Percentiles rank a stretch among this genome's conserved stretches.
Evolutionary conservation across 1,140 invertebrate species (phyloP).

Genomic region (Akabosia matsudoensis): DNA sequence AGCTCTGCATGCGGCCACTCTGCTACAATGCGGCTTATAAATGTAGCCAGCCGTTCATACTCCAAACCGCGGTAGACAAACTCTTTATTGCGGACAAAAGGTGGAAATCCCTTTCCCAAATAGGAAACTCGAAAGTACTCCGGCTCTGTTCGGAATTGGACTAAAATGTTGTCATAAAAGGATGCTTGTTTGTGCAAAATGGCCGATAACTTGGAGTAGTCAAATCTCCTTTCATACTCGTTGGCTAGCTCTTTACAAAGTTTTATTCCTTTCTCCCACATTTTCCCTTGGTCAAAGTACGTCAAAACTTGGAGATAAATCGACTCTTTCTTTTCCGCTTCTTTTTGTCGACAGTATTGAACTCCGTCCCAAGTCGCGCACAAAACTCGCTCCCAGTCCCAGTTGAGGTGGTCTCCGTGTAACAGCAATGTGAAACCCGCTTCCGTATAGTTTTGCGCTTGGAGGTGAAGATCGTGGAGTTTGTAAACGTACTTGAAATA

Average conservation of each 20-base stretch:
- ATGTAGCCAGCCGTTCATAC: constrained; percentile 90
- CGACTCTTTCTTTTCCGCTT: constrained; percentile 89
- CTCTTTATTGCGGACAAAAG: constrained; percentile 90
- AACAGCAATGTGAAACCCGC: constrained; percentile 91
- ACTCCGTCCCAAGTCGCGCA: constrained; percentile 45
- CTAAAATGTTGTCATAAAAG: constrained; percentile 87
- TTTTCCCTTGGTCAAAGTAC: constrained; percentile 92
- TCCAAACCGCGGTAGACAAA: constrained; percentile 95
- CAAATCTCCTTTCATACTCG: constrained; percentile 85
- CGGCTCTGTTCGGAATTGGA: constrained; percentile 79
- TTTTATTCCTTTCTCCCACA: constrained; percentile 93
- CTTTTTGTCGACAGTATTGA: constrained; percentile 65
- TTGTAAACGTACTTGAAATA: constrained; percentile 96
- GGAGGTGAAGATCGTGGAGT: constrained; percentile 86
- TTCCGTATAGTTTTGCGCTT: constrained; percentile 92
- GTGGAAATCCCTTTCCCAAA: constrained; percentile 87
- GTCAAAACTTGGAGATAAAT: constrained; percentile 88
- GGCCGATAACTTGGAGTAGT: constrained; percentile 82
- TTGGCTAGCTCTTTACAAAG: constrained; percentile 85
- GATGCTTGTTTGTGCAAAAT: constrained; percentile 79
- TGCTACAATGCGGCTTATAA: constrained; percentile 86
- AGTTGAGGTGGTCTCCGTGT: constrained; percentile 85
- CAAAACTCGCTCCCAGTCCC: constrained; percentile 69
- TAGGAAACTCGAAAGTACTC: constrained; percentile 97
- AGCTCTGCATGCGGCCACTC: constrained; percentile 90